Evolutionary conservation across 2,797 vertebrate species (phyloP).

Genomic region (Sciurus vulgaris): DNA sequence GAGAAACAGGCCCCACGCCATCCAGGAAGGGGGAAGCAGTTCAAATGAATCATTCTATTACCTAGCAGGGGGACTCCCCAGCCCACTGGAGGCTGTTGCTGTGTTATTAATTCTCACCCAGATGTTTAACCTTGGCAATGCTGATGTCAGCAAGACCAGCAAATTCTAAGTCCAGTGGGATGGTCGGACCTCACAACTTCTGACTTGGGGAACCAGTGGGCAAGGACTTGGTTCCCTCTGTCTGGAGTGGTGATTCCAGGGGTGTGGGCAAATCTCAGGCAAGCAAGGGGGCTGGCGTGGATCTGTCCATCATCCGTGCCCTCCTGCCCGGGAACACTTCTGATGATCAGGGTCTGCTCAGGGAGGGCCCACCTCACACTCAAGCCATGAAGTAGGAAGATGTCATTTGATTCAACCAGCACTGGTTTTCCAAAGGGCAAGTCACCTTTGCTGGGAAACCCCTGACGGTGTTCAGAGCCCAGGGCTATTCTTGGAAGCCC

Average conservation of each 20-base stretch:
- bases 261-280: neutral
- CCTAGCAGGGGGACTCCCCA: neutral
- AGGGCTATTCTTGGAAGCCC: constrained; percentile 2
- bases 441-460: neutral
- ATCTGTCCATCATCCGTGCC: neutral
- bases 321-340: neutral
- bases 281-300: neutral
- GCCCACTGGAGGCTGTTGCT: constrained; percentile 20
- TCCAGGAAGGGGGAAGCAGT: constrained; percentile 43
- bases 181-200: neutral
- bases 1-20: neutral
- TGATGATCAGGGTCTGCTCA: neutral
- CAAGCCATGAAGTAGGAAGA: neutral
- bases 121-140: constrained; percentile 60
- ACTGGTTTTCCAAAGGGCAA: neutral
- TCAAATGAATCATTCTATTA: constrained; percentile 77
- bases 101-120: constrained; percentile 65
- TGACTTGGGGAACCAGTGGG: neutral
- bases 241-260: neutral
- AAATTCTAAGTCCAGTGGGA: constrained; percentile 25
- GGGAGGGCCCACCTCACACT: neutral
- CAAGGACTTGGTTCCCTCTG: neutral
- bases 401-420: neutral
- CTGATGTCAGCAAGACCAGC: constrained; percentile 28
- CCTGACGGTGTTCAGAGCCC: neutral